Percentiles rank a stretch among this genome's conserved stretches.
These are phyloP conservation scores for Mamestra brassicae DNA, from an alignment of 2,888 invertebrate species.

Conservation along the genomic window DNA sequence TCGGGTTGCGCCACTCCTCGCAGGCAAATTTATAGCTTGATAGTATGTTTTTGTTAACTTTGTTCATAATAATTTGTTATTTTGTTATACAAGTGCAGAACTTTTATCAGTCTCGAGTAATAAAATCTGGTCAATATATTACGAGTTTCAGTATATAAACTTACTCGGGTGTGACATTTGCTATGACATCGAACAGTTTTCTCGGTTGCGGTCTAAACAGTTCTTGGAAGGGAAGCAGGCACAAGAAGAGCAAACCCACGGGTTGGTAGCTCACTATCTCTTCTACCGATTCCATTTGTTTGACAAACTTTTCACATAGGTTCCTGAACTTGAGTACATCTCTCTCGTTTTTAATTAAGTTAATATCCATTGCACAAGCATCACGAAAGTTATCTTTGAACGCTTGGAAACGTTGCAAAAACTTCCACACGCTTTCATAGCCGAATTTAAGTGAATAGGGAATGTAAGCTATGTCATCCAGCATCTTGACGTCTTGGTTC, in stretches of 20 bases:
- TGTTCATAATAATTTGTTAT: no score
- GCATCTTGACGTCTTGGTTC: conserved; percentile 92
- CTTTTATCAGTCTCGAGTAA: no score
- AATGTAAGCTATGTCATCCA: conserved; percentile 90
- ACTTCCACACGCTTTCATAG: conserved; percentile 92
- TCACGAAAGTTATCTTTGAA: conserved; percentile 93
- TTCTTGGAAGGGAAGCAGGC: conserved; percentile 93
- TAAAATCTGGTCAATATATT: background rate
- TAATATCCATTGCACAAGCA: conserved; percentile 92
- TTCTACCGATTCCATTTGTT: conserved; percentile 93
- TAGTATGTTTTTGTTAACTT: no score
- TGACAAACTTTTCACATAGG: conserved; percentile 93
- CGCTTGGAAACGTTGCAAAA: conserved; percentile 92
- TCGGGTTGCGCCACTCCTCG: no score
- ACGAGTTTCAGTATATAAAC: conserved; percentile 58
- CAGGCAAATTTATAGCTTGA: no score
- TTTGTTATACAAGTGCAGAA: no score
- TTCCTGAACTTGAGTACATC: conserved; percentile 92
- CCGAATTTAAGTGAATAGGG: conserved; percentile 90
- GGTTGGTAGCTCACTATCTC: conserved; percentile 92
- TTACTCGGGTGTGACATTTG: conserved; percentile 92
- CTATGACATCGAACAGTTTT: conserved; percentile 92
- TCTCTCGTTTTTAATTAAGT: conserved; percentile 92
- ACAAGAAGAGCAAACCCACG: conserved; percentile 94
- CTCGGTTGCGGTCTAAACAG: conserved; percentile 93